Evolutionary conservation across 2,113 vertebrate genomes (phyloP).

Genomic region (Diphyllodes magnificus): DNA sequence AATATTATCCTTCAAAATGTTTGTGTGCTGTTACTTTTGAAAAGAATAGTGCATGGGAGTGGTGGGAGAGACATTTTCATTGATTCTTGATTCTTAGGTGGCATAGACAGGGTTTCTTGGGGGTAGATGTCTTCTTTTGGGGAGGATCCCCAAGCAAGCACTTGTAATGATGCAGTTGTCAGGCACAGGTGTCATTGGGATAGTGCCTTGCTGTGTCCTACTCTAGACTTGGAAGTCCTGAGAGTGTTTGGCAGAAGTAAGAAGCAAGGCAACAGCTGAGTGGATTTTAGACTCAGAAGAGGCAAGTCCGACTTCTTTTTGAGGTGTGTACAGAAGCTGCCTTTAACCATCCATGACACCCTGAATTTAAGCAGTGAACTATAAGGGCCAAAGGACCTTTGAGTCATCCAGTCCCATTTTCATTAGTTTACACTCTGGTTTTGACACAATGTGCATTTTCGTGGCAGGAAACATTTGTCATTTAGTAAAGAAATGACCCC

Average conservation of each 20-base stretch:
- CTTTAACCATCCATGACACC: rapidly evolving
- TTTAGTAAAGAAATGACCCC: neutral
- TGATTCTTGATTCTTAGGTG: neutral
- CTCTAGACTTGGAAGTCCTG: neutral
- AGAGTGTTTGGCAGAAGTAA: neutral
- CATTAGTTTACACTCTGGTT: neutral
- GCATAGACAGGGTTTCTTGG: neutral
- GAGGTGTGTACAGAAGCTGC: neutral
- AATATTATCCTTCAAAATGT: neutral
- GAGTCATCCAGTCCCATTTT: neutral
- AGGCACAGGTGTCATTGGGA: too few relatives aligned
- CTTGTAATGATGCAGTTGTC: neutral
- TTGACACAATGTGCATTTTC: neutral
- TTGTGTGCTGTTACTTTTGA: neutral
- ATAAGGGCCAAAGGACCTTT: neutral
- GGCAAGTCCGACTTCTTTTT: neutral
- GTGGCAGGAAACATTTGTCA: neutral
- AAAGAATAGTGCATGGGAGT: neutral
- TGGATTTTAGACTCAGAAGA: neutral
- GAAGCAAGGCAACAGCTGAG: neutral
- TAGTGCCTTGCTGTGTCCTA: neutral
- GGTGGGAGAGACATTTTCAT: neutral
- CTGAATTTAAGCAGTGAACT: neutral
- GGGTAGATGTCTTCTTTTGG: neutral
- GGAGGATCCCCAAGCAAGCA: neutral